A percentile compares a stretch with the other conserved stretches of the same genome.
phyloP scores from a whole-genome alignment of 2,797 vertebrate genomes.

The Pseudotriccus pelzelni region DNA sequence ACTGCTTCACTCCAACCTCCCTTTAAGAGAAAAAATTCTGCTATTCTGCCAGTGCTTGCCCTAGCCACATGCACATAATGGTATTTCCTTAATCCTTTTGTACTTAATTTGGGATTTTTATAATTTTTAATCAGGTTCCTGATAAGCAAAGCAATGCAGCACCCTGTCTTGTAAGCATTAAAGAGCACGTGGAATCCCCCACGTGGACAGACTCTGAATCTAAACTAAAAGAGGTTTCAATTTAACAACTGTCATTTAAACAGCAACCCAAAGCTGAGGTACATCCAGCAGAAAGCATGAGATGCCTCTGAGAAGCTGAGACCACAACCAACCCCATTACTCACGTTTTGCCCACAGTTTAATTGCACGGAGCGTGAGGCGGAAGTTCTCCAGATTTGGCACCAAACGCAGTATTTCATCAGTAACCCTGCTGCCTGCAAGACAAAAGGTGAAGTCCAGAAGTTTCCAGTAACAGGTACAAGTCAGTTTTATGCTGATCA shows the following conservation, averaged over 20 bases:
- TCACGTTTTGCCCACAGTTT: slow-evolving; percentile 99
- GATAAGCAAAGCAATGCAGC: not conserved
- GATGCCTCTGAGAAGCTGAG: not conserved
- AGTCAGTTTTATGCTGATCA: not conserved
- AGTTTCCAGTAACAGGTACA: not conserved
- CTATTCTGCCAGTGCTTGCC: not conserved
- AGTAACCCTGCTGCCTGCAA: slow-evolving; percentile 93
- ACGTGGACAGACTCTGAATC: not conserved
- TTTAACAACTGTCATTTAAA: not conserved
- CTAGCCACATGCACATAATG: accelerated
- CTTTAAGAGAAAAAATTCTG: not conserved
- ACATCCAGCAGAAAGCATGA: not conserved
- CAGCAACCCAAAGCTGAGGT: not conserved
- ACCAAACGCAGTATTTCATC: slow-evolving; percentile 97
- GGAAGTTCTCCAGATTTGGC: slow-evolving; percentile 97
- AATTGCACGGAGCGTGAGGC: slow-evolving; percentile 90
- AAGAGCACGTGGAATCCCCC: not conserved
- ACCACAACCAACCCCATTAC: slow-evolving; percentile 6
- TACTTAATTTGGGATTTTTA: not conserved
- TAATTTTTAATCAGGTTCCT: not conserved
- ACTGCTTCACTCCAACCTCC: not conserved
- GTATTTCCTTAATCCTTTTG: not conserved
- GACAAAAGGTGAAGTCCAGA: not conserved
- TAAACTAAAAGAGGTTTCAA: not conserved
- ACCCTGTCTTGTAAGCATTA: not conserved